Conservation (phyloP, 2,888 invertebrate species). For the Agrochola litura region DNA sequence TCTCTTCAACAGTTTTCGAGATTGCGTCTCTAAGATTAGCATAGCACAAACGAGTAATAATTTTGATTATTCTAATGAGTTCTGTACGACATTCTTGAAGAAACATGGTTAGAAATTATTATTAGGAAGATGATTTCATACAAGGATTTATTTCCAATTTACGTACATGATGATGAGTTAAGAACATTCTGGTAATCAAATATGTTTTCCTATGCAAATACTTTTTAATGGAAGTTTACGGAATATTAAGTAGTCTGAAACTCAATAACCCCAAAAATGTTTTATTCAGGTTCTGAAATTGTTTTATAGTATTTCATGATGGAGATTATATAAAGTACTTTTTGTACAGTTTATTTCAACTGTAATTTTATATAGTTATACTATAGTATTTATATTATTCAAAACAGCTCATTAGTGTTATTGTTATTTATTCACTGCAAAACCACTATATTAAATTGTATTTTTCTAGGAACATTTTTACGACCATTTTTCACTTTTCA, state of each 20-base stretch:
- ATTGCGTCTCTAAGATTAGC: background rate
- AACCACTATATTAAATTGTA: background rate
- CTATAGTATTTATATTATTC: background rate
- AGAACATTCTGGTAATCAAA: slow-evolving; percentile 21
- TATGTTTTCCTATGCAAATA: slow-evolving; percentile 15
- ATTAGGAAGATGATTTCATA: slow-evolving; percentile 51
- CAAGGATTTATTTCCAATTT: slow-evolving; percentile 11
- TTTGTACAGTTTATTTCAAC: background rate
- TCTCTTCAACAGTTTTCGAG: background rate
- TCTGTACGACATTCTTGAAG: slow-evolving; percentile 35
- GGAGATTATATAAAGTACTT: background rate
- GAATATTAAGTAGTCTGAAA: slow-evolving; percentile 28
- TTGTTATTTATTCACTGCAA: background rate
- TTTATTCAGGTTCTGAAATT: slow-evolving; percentile 1
- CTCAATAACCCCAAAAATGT: background rate
- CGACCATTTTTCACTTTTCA: slow-evolving; percentile 14
- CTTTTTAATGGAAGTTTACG: background rate
- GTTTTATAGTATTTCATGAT: background rate
- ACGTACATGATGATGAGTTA: background rate
- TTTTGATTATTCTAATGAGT: slow-evolving; percentile 41
- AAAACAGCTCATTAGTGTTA: background rate
- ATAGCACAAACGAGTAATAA: background rate
- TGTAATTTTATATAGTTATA: too few species aligned
- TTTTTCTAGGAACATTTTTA: background rate
- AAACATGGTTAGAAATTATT: slow-evolving; percentile 38